Percentiles rank a stretch among this genome's conserved stretches.
Evolutionary conservation across 1,140 invertebrate genomes (phyloP).

Genomic region (Centruroides sculpturatus): DNA sequence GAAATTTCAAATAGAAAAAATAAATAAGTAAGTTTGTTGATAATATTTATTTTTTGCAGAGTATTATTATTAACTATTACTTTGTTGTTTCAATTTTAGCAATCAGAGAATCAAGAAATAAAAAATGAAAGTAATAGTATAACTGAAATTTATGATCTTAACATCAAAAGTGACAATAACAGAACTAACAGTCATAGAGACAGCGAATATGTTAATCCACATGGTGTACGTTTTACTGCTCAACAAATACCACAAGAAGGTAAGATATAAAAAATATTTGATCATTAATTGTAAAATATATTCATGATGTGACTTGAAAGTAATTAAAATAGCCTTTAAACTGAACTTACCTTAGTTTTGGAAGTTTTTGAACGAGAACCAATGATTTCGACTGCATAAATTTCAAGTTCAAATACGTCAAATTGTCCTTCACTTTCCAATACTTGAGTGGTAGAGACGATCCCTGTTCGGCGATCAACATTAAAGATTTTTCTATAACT

Average conservation of each 20-base stretch:
- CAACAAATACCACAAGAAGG: conserved; percentile 10
- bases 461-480: conserved; percentile 72
- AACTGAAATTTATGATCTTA: too few relatives aligned
- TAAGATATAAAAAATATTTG: not conserved
- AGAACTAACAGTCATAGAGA: not conserved
- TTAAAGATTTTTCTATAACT: conserved; percentile 67
- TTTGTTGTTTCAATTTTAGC: too few relatives aligned
- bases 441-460: conserved; percentile 63
- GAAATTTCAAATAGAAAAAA: too few relatives aligned
- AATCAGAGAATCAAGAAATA: too few relatives aligned
- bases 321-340: too few relatives aligned
- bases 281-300: too few relatives aligned
- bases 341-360: conserved; percentile 46
- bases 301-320: too few relatives aligned
- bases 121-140: too few relatives aligned
- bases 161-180: too few relatives aligned
- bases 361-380: conserved; percentile 43
- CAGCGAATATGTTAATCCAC: conserved; percentile 15
- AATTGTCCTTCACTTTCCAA: conserved; percentile 67
- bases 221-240: conserved; percentile 12
- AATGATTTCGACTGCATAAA: conserved; percentile 55
- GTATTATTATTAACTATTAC: too few relatives aligned
- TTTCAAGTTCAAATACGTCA: conserved; percentile 61
- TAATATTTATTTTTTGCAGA: too few relatives aligned
- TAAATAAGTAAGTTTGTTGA: too few relatives aligned